A percentile compares a stretch with the other conserved stretches of the same genome.
Conservation (phyloP, 2,888 invertebrate species). For the Orthosia incerta region DNA sequence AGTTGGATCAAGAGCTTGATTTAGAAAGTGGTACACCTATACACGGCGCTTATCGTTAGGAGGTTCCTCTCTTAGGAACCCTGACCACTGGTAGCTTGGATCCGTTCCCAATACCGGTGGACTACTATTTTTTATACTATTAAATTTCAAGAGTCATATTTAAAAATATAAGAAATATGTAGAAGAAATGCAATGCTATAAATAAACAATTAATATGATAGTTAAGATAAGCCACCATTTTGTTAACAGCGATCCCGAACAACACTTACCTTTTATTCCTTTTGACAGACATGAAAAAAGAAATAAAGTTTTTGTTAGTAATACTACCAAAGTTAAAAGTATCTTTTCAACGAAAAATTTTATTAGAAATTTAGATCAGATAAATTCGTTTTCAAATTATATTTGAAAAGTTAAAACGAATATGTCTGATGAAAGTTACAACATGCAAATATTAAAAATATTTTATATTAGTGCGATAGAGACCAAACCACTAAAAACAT, state of each 20-base stretch:
- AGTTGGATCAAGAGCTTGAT: no score
- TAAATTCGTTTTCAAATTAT: background rate
- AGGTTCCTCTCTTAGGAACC: no score
- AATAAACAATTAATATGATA: no score
- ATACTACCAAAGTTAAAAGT: background rate
- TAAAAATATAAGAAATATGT: no score
- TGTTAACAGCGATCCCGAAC: background rate
- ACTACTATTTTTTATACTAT: no score
- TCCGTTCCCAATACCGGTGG: no score
- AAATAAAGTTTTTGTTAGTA: conserved; percentile 47
- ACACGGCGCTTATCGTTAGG: no score
- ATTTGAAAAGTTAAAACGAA: background rate
- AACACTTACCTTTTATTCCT: conserved; percentile 80
- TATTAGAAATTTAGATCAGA: conserved; percentile 1
- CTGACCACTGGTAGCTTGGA: no score
- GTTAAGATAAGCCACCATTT: background rate
- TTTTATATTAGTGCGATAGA: background rate
- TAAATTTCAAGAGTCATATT: no score
- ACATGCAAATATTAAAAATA: background rate
- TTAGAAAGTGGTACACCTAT: no score
- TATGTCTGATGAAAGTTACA: background rate
- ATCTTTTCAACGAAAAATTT: background rate
- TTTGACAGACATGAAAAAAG: conserved; percentile 80
- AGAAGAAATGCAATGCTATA: no score
- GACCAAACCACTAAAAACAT: conserved; percentile 4